Base-by-base conservation (phyloP, 2,888 invertebrate species). In the Lycaena phlaeas region DNA sequence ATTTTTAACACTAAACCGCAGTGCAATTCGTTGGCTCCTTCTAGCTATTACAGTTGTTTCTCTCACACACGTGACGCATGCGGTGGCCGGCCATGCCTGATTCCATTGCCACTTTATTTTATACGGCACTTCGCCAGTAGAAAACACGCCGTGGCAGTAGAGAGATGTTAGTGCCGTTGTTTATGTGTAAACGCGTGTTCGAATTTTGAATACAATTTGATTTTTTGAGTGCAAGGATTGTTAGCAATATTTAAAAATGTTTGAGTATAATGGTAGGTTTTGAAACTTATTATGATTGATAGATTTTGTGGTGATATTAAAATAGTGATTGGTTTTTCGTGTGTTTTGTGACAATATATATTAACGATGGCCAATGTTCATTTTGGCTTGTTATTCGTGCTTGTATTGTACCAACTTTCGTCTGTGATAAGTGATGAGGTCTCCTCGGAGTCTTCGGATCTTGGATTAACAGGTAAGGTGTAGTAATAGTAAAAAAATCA, bases 351-450 rank as follows among this genome's bases (percentile, higher is more conserved):
- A 59, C 49, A 64, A 69, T 71, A 72, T 68, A 64, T 62, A 55
- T 47, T 36, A 56, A 61, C 57, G 46, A 84, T 84, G 82, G 81
- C 81, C 52, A 63, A 69, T 54, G 61, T 76, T 59, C 79, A 82
- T 71, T 68, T 77, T 60, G 65, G 73, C 65, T 55, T 82, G 58
- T 81, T 70, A 56, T 59, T 81, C 47, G 63, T 81, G 51, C 64
- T 84, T 51, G 56, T 82, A 44, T 50, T 79, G 54, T 76, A 75
- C 60, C 77, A 76, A 54, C 57, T 79, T 37, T 66, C 77, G 7
- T 55, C 59, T 31, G 79, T 61, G 18, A 67, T 65, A 41, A 68
- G 70, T 50, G 71, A 75, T 43, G 79, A 78, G 29, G 54, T 65
- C 4, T 76, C 79, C 1, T 77, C 79, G 22, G 82, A 84, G 49